A percentile compares a stretch with the other conserved stretches of the same genome.
These are phyloP conservation scores for Mustela nigripes DNA, from an alignment of 2,113 vertebrate species.

Conservation along the genomic window DNA sequence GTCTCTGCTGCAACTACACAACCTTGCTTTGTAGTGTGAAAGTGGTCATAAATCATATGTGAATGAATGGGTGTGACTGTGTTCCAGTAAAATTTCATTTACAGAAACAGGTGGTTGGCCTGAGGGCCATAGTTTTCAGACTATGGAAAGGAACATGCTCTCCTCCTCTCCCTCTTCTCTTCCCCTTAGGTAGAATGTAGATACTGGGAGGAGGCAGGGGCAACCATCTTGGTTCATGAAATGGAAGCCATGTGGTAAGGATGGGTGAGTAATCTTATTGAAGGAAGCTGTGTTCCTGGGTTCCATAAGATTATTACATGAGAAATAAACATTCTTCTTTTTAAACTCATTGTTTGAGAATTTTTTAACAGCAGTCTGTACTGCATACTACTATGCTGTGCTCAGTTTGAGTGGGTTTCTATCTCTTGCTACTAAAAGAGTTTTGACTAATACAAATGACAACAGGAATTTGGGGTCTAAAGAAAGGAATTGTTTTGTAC, in stretches of 20 bases:
- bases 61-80: neutral
- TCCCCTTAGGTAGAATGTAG: neutral
- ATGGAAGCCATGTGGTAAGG: neutral
- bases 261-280: neutral
- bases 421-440: neutral
- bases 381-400: neutral
- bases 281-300: neutral
- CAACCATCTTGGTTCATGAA: neutral
- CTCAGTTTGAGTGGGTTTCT: neutral
- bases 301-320: neutral
- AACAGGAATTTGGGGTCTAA: neutral
- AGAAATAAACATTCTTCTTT: neutral
- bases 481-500: neutral
- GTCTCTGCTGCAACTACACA: neutral
- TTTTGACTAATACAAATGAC: neutral
- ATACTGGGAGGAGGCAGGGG: neutral
- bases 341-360: neutral
- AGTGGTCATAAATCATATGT: neutral
- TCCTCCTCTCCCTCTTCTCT: neutral
- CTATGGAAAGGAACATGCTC: neutral
- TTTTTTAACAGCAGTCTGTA: neutral
- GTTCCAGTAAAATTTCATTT: constrained; percentile 37
- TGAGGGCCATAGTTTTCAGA: constrained; percentile 1
- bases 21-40: neutral
- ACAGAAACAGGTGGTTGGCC: neutral